A percentile compares a stretch with the other conserved stretches of the same genome.
Conservation (phyloP, 1,140 invertebrate genomes). For the Spodoptera frugiperda region DNA sequence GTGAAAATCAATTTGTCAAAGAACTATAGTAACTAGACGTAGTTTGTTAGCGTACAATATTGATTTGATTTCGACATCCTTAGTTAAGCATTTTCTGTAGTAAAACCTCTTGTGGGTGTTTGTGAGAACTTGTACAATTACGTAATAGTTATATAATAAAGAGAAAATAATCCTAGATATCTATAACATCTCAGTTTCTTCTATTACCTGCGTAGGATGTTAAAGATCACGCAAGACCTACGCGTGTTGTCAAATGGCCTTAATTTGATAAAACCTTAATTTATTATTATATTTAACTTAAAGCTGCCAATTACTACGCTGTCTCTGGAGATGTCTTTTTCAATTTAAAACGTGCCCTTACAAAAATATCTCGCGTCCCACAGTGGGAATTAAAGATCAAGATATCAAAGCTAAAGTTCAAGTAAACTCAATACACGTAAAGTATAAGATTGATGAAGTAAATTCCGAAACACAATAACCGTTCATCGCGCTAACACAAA, state of each 20-base stretch:
- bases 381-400: neutral
- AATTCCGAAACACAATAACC: constrained; percentile 24
- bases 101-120: neutral
- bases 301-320: neutral
- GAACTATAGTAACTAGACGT: neutral
- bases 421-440: neutral
- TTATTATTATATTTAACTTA: neutral
- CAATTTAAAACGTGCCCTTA: neutral
- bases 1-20: constrained; percentile 19
- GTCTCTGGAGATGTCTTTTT: neutral
- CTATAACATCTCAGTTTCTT: neutral
- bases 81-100: neutral
- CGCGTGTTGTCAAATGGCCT: neutral
- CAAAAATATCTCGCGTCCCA: neutral
- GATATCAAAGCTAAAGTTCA: neutral
- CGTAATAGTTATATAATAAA: too few relatives aligned
- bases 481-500: constrained; percentile 17
- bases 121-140: too few relatives aligned
- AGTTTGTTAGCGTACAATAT: neutral
- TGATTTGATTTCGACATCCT: neutral
- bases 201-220: neutral
- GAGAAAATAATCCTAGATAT: neutral
- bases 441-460: neutral
- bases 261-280: neutral
- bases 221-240: neutral